Evolutionary conservation across 2,113 vertebrate genomes (phyloP), one percentile per base, ranked within the genome.

Genomic region (Eira barbara): DNA sequence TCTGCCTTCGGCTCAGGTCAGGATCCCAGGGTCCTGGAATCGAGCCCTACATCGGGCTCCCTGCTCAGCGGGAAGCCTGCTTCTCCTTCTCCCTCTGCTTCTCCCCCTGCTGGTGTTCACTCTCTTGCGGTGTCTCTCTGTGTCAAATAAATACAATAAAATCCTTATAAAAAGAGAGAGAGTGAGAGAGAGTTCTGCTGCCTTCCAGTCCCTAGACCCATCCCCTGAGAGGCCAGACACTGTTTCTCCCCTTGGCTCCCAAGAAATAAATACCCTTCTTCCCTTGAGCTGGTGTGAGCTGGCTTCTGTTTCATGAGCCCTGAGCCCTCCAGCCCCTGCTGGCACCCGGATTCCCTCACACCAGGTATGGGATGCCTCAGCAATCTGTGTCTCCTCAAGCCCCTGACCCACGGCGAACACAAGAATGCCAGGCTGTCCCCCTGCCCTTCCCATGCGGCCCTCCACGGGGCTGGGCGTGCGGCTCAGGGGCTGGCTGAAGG

Each of bases 391-490:
- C 14, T 36, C 57, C 13, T 0, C 0, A 9, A 18, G 34, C 20
- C 14, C 39, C 49, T 3, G 5, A 69, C 49, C 42, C 36, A 34
- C 23, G 7, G 20, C 2, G 11, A 34, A 84, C 25, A 42, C 27
- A 2, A 11, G 10, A 2, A 45, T 0, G 9, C 61, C 63, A 4
- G 15, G 49, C 21, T 13, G 42, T 27, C 34, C 7, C 23, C 23
- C 36, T 0, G 1, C 1, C 36, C 55, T 71, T n/a, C 20, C 74
- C 20, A 31, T 2, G 3, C 49, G 0, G 15, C 55, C 4, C 36
- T 80, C 71, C 74, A 2, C 0, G 11, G 23, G 74, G 42, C 15
- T 29, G 31, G 10, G 7, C 11, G 1, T 3, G 4, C 2, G 7
- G 42, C 17, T 55, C 84, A 87, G 21, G 47, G 83, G 92, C 61